phyloP scores from a whole-genome alignment of 2,888 invertebrate species.

The Encarsia formosa region DNA sequence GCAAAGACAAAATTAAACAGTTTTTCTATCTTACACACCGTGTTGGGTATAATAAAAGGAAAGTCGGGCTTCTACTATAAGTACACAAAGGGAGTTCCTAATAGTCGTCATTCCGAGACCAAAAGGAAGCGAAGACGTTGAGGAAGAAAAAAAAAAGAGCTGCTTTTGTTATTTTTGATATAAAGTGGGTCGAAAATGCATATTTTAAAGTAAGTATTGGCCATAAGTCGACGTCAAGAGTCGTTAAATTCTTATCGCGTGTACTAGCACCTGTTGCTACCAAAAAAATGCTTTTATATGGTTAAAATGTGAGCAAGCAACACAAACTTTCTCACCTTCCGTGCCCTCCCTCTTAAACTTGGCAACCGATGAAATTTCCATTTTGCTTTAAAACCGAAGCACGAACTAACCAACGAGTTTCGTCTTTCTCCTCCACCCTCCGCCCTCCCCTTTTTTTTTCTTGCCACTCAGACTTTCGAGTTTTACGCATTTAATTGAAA shows the following conservation, averaged over 20 bases:
- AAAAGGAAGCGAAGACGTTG: not conserved
- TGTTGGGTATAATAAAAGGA: not conserved
- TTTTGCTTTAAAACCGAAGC: too few species aligned
- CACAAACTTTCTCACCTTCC: too few species aligned
- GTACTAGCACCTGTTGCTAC: conserved; percentile 39
- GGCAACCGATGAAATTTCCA: too few species aligned
- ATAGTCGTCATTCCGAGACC: conserved; percentile 4
- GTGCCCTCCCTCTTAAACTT: too few species aligned
- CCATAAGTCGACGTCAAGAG: too few species aligned
- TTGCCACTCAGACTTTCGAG: too few species aligned
- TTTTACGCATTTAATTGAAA: too few species aligned
- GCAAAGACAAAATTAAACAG: not conserved
- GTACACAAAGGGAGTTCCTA: not conserved
- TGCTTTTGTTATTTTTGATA: not conserved
- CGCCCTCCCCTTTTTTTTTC: too few species aligned
- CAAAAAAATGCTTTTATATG: conserved; percentile 19
- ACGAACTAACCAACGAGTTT: too few species aligned
- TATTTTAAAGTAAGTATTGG: conserved; percentile 36
- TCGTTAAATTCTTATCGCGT: too few species aligned
- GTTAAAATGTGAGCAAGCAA: too few species aligned
- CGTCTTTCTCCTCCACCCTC: too few species aligned
- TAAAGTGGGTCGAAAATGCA: conserved; percentile 35
- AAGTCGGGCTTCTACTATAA: not conserved
- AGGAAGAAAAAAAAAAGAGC: not conserved
- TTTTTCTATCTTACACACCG: not conserved